Evolutionary conservation across 2,113 vertebrate species (phyloP), one percentile per base, ranked within the genome.

Genomic region (Oreotrochilus melanogaster): DNA sequence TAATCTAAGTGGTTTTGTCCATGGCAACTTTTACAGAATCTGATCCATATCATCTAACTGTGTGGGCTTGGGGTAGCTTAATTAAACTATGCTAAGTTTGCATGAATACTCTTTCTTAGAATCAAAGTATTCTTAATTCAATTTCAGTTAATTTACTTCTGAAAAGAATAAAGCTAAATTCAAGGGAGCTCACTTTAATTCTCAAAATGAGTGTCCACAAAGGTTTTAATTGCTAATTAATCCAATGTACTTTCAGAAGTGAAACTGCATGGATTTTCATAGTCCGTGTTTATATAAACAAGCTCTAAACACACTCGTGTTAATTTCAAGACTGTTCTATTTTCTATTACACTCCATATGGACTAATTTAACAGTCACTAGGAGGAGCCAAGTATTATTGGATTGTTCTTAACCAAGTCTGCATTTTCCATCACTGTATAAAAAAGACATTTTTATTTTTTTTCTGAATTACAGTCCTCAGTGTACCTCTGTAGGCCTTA

Each of bases 261-360:
- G 51, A 92, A 95, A 78, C 39, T 88, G 50, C 66, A 72, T 61
- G 54, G 71, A 92, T 92, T 95, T 95, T 92, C 92, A 78, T 80
- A 78, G 92, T 47, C 74, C 18, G 0, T 92, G 83, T 95, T 94
- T 94, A 78, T 74, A 64, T 96, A 94, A 94, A 95, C 94, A 95
- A 58, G 62, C n/a, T 60, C 57, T 64, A 91, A 96, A 92, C 72
- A 87, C 25, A 1, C 37, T 79, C 88, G 45, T 53, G 83, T 88
- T 89, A 93, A 47, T 85, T 96, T 91, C 93, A 93, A 86, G 91
- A 30, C 60, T 58, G 56, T 89, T 96, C 86, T 96, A 84, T 97
- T 96, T 96, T 96, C 84, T 88, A 35, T 96, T 88, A 79, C 67
- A 83, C 71, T 89, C 93, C 96, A 92, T 95, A 96, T 92, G 93